These are phyloP conservation scores for Decapterus maruadsi DNA, from an alignment of 2,797 vertebrate genomes.

Conservation along the genomic window DNA sequence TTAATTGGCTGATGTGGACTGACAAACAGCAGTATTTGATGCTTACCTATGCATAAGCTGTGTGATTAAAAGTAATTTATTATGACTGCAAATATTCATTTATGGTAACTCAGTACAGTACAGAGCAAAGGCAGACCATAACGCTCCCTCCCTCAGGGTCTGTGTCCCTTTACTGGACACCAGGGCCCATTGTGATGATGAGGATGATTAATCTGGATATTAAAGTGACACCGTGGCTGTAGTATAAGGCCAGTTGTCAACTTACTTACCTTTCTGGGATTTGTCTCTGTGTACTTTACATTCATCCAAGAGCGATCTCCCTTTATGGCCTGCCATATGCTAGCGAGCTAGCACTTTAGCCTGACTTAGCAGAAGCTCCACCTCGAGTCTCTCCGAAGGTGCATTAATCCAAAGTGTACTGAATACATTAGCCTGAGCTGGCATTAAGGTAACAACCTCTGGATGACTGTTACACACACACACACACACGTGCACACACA, in stretches of 20 bases:
- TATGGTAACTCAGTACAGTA: background rate
- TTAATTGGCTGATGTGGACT: background rate
- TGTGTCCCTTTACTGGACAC: conserved; percentile 65
- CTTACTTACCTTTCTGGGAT: conserved; percentile 29
- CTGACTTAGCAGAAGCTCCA: conserved; percentile 56
- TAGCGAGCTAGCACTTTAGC: conserved; percentile 37
- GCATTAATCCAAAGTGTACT: conserved; percentile 52
- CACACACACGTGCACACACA: background rate
- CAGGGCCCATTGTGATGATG: conserved; percentile 75
- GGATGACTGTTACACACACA: conserved; percentile 18
- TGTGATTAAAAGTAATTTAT: background rate
- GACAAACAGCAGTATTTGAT: background rate
- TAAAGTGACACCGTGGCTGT: conserved; percentile 54
- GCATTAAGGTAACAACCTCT: conserved; percentile 56
- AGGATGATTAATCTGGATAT: conserved; percentile 78
- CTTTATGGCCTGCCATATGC: conserved; percentile 52
- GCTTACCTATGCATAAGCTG: background rate
- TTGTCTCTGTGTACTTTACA: conserved; percentile 31
- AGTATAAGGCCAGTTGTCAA: conserved; percentile 36
- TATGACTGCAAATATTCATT: background rate
- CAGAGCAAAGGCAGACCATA: background rate
- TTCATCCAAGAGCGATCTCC: conserved; percentile 10
- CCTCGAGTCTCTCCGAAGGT: conserved; percentile 19
- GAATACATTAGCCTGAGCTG: conserved; percentile 68
- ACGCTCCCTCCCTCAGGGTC: background rate